These are phyloP conservation scores for Aurelia coerulea DNA, from an alignment of 30 jellyfish, hydroid and myxozoan species.

Conservation along the genomic window DNA sequence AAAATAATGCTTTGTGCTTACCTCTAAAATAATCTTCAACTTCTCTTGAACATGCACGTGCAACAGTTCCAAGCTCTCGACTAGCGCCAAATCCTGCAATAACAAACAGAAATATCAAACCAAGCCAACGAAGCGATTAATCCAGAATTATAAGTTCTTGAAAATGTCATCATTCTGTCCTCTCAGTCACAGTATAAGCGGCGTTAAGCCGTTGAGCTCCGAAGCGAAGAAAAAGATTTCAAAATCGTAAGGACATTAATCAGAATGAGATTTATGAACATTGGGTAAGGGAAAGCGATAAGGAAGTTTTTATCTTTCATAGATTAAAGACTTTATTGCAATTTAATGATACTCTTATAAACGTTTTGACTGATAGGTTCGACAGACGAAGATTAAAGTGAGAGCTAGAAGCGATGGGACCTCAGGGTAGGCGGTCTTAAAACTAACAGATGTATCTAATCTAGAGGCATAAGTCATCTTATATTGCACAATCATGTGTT, in stretches of 20 bases:
- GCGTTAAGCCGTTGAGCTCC: constrained; percentile 45
- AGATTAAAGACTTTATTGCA: constrained; percentile 12
- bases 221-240: constrained; percentile 29
- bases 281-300: constrained; percentile 42
- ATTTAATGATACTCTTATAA: neutral
- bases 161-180: constrained; percentile 3
- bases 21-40: no score
- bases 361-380: constrained; percentile 5
- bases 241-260: constrained; percentile 19
- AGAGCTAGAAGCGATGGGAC: neutral
- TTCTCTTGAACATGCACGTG: no score
- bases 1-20: no score
- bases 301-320: constrained; percentile 18
- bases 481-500: no score
- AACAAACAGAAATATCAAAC: constrained; percentile 7
- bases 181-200: constrained; percentile 12
- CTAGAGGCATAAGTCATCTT: no score
- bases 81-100: neutral
- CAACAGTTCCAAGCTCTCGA: no score
- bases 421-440: no score
- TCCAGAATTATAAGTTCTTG: constrained; percentile 14
- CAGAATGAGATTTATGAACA: constrained; percentile 31
- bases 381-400: constrained; percentile 7
- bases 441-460: no score
- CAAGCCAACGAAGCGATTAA: constrained; percentile 23